Conservation (phyloP, 2,888 invertebrate species). For the Lasioglossum pauxillum region DNA sequence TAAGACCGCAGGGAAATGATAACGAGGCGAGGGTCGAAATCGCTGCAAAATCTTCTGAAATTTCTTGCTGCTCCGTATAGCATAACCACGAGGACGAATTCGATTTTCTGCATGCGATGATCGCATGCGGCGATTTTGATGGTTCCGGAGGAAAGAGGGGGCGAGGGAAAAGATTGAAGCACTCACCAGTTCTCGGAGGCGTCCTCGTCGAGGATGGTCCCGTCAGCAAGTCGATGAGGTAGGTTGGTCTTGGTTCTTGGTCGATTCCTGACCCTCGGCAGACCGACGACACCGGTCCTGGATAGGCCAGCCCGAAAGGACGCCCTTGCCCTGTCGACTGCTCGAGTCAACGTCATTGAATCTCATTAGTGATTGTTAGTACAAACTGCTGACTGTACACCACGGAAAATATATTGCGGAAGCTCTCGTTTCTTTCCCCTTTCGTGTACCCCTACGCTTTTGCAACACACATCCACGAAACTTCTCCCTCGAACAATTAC, state of each 20-base stretch:
- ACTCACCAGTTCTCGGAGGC: constrained; percentile 83
- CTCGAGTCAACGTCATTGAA: constrained; percentile 79
- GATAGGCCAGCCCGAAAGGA: constrained; percentile 86
- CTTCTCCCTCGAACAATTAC: neutral
- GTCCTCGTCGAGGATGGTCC: constrained; percentile 88
- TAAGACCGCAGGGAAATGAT: neutral
- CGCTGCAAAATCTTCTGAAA: neutral
- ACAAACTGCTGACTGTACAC: constrained; percentile 52
- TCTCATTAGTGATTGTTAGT: constrained; percentile 76
- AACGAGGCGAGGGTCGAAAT: neutral
- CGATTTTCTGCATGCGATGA: neutral
- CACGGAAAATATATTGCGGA: constrained; percentile 47
- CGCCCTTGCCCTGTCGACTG: constrained; percentile 87
- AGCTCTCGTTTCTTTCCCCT: neutral
- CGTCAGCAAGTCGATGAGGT: constrained; percentile 88
- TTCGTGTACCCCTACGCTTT: neutral
- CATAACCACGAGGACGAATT: neutral
- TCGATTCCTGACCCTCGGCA: constrained; percentile 80
- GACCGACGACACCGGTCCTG: constrained; percentile 82
- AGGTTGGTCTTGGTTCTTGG: constrained; percentile 86
- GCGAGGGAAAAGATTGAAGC: constrained; percentile 14
- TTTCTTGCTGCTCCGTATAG: neutral
- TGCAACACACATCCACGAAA: neutral
- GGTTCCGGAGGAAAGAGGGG: neutral
- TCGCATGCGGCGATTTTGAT: neutral